A percentile compares a stretch with the other conserved stretches of the same genome.
phyloP scores from a whole-genome alignment of 2,888 invertebrate species.

The Caenorhabditis uteleia region DNA sequence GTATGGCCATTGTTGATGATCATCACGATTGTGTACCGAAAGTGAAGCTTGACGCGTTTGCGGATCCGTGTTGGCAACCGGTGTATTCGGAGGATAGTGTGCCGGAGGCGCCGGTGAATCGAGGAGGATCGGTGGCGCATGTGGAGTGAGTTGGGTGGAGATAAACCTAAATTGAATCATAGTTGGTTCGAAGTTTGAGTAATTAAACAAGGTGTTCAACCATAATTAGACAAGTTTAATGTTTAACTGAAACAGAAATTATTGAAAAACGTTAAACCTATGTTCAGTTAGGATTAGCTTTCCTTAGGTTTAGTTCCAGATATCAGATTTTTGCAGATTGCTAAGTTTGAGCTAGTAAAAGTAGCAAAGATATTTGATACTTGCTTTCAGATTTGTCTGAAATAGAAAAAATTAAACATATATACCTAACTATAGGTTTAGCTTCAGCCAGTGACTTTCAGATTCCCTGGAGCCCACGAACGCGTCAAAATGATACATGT shows the following conservation, averaged over 20 bases:
- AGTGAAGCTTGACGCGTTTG: slow-evolving; percentile 21
- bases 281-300: too few relatives aligned
- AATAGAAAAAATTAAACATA: neutral
- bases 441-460: too few relatives aligned
- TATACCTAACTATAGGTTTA: too few relatives aligned
- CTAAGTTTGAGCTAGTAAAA: too few relatives aligned
- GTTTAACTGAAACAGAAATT: neutral
- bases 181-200: neutral
- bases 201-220: too few relatives aligned
- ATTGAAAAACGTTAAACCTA: neutral
- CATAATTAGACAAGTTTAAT: neutral
- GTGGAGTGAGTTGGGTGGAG: slow-evolving; percentile 11
- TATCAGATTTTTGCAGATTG: too few relatives aligned
- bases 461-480: slow-evolving; percentile 11
- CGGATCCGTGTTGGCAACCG: slow-evolving; percentile 16
- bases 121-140: slow-evolving; percentile 7
- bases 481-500: slow-evolving; percentile 13
- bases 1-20: slow-evolving; percentile 37
- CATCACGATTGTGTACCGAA: slow-evolving; percentile 13
- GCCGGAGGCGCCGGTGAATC: neutral
- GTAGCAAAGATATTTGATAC: too few relatives aligned
- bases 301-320: too few relatives aligned
- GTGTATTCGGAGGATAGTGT: slow-evolving; percentile 32
- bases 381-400: neutral
- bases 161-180: neutral